Evolutionary conservation across 2,888 invertebrate species (phyloP).

Genomic region (Timema podura): DNA sequence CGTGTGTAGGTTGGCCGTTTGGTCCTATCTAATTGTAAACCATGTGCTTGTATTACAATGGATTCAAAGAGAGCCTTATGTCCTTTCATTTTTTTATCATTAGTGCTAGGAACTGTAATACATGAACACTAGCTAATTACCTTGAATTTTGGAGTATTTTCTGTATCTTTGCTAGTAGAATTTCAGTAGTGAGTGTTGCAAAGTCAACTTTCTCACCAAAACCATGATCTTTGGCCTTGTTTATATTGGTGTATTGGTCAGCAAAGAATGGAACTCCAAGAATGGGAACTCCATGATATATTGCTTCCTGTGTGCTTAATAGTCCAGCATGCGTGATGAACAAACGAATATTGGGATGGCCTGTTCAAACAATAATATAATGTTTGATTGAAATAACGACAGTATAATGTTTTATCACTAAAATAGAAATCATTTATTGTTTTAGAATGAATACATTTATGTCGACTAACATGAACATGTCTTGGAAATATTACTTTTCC

Average conservation of each 20-base stretch:
- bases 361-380: slow-evolving; percentile 30
- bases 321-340: slow-evolving; percentile 51
- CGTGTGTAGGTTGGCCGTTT: too few relatives aligned
- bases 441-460: too few relatives aligned
- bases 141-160: neutral
- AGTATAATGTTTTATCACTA: too few relatives aligned
- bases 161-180: slow-evolving; percentile 26
- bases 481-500: too few relatives aligned
- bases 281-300: slow-evolving; percentile 49
- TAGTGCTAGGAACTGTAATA: too few relatives aligned
- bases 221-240: slow-evolving; percentile 38
- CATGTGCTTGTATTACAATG: too few relatives aligned
- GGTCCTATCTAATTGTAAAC: too few relatives aligned
- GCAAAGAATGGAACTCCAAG: slow-evolving; percentile 52
- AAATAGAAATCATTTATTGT: too few relatives aligned
- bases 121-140: neutral
- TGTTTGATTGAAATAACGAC: too few relatives aligned
- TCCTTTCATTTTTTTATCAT: too few relatives aligned
- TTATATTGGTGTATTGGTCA: slow-evolving; percentile 44
- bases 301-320: slow-evolving; percentile 48
- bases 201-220: slow-evolving; percentile 40
- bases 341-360: slow-evolving; percentile 47
- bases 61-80: too few relatives aligned
- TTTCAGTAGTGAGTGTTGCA: slow-evolving; percentile 34
- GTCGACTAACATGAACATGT: too few relatives aligned